Conservation (phyloP, 30 jellyfish, hydroid and myxozoan species). For the Aurelia coerulea region DNA sequence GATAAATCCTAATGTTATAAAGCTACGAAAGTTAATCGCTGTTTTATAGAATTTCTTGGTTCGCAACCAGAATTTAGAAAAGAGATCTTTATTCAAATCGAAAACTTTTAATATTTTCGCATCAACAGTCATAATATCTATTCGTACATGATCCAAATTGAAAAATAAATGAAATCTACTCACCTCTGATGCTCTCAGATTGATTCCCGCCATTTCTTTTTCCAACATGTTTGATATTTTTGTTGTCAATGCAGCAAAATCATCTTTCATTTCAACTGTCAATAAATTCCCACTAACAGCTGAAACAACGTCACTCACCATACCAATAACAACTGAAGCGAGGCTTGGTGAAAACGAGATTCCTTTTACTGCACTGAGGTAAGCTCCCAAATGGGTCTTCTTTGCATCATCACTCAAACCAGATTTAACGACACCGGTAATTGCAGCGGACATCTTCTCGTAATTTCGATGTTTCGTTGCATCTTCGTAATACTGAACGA, state of each 20-base stretch:
- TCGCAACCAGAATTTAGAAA: too few relatives aligned
- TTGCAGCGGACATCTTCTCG: constrained; percentile 25
- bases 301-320: constrained; percentile 5
- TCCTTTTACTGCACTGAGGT: constrained; percentile 17
- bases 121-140: too few relatives aligned
- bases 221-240: background rate
- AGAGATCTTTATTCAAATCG: too few relatives aligned
- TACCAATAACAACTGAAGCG: constrained; percentile 19
- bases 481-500: background rate
- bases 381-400: constrained; percentile 2
- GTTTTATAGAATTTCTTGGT: too few relatives aligned
- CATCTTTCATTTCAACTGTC: constrained; percentile 3
- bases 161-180: background rate
- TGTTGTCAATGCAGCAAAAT: constrained; percentile 1
- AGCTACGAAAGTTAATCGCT: too few relatives aligned
- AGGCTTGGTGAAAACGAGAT: constrained; percentile 1
- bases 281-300: constrained; percentile 4
- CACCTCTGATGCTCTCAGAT: background rate
- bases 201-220: background rate
- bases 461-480: background rate
- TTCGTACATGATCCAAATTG: too few relatives aligned
- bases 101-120: too few relatives aligned
- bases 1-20: too few relatives aligned
- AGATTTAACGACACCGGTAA: constrained; percentile 24
- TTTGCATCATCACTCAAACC: constrained; percentile 24